Evolutionary conservation across 2,113 vertebrate genomes (phyloP).

Genomic region (rat (Rattus norvegicus)): DNA sequence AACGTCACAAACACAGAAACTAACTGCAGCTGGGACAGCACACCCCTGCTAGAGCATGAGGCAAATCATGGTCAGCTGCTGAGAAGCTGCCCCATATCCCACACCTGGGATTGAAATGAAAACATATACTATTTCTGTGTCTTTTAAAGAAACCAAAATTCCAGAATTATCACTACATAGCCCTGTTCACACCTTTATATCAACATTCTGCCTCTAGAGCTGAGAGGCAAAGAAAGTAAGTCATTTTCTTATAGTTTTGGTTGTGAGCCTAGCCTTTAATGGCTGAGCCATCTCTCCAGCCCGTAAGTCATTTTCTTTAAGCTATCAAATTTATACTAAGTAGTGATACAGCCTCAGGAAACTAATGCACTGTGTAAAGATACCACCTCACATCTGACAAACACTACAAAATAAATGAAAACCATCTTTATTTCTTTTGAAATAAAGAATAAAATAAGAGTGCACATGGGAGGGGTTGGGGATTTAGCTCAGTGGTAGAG

Average conservation of each 20-base stretch:
- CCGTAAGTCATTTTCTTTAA: not conserved
- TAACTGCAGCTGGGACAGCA: too few species aligned
- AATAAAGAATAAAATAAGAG: conserved; percentile 15
- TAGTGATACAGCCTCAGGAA: not conserved
- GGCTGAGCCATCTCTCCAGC: too few species aligned
- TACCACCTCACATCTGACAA: not conserved
- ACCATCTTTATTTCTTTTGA: conserved; percentile 29
- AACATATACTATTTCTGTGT: too few species aligned
- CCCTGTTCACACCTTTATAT: not conserved
- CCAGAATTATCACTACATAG: too few species aligned
- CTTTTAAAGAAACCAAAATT: too few species aligned
- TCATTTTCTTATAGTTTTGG: not conserved
- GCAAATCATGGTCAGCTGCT: too few species aligned
- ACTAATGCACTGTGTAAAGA: not conserved
- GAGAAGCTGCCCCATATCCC: too few species aligned
- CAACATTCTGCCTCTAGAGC: not conserved
- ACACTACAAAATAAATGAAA: not conserved
- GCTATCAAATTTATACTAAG: not conserved
- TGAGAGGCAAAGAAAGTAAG: not conserved
- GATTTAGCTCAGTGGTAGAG: too few species aligned
- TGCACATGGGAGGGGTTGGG: not conserved
- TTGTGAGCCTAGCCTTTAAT: too few species aligned
- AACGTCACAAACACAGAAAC: too few species aligned
- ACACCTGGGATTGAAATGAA: too few species aligned
- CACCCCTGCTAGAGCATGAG: too few species aligned